Conservation (phyloP, 2,888 invertebrate species). For the Molanna angustata region DNA sequence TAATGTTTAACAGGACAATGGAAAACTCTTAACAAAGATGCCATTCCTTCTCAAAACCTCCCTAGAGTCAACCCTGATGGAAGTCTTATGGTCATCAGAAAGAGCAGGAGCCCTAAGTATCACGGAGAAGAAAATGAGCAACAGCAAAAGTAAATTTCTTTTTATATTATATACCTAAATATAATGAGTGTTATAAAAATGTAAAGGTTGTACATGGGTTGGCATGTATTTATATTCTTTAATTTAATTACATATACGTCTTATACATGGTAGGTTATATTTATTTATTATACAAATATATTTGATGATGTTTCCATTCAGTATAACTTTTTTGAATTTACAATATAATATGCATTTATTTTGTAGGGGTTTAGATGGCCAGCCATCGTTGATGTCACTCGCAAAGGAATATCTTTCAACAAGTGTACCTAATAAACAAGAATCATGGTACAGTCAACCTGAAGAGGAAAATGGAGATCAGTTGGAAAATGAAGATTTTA, state of each 20-base stretch:
- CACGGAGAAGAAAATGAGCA: conserved; percentile 39
- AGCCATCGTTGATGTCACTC: neutral
- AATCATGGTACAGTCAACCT: neutral
- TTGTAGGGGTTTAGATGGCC: neutral
- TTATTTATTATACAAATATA: too few species aligned
- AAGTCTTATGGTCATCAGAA: conserved; percentile 51
- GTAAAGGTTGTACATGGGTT: too few species aligned
- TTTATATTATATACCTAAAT: too few species aligned
- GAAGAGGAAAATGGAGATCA: neutral
- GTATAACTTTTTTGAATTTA: too few species aligned
- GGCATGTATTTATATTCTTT: too few species aligned
- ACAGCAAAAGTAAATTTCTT: too few species aligned
- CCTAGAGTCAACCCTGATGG: conserved; percentile 52
- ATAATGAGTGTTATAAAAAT: too few species aligned
- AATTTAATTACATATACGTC: too few species aligned
- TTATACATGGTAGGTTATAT: too few species aligned
- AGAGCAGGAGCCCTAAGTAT: conserved; percentile 49
- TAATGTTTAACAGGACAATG: conserved; percentile 47
- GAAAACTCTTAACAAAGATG: conserved; percentile 50
- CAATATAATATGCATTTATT: too few species aligned
- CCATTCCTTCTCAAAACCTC: conserved; percentile 49
- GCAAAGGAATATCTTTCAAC: conserved; percentile 3
- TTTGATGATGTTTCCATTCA: too few species aligned
- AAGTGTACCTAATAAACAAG: too few species aligned
- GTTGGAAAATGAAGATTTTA: neutral